Percentiles rank a stretch among this genome's conserved stretches.
Evolutionary conservation across 2,888 invertebrate species (phyloP).

Genomic region (Hemistola chrysoprasaria): DNA sequence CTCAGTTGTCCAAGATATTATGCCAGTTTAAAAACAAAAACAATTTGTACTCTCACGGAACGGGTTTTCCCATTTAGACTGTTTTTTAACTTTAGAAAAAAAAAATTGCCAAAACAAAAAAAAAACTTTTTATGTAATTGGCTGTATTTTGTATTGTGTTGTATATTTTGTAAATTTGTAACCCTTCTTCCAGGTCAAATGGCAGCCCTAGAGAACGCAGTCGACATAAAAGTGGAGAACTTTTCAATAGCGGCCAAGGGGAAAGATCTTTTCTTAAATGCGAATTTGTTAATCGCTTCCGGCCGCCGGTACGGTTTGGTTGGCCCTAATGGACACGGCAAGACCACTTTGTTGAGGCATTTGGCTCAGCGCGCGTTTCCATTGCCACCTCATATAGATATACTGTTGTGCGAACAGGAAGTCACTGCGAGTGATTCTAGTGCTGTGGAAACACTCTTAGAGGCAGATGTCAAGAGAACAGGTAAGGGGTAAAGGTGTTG

Average conservation of each 20-base stretch:
- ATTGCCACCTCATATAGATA: slow-evolving; percentile 97
- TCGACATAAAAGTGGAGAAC: slow-evolving; percentile 99
- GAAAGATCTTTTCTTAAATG: slow-evolving; percentile 98
- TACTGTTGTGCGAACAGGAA: slow-evolving; percentile 98
- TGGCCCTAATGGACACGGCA: slow-evolving; percentile 99
- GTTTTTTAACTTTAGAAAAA: no score
- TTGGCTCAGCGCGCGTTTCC: slow-evolving; percentile 94
- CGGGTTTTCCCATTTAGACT: no score
- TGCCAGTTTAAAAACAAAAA: no score
- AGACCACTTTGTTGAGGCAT: slow-evolving; percentile 97
- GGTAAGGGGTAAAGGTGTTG: slow-evolving; percentile 46
- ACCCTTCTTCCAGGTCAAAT: slow-evolving; percentile 81
- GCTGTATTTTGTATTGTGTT: not conserved
- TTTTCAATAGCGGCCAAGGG: slow-evolving; percentile 99
- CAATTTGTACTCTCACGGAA: no score
- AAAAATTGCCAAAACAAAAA: no score
- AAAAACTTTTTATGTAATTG: no score
- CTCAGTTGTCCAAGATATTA: no score
- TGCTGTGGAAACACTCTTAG: slow-evolving; percentile 96
- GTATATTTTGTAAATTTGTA: not conserved
- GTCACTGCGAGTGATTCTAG: slow-evolving; percentile 96
- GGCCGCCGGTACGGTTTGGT: slow-evolving; percentile 98
- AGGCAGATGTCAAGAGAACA: slow-evolving; percentile 95
- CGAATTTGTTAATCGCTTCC: slow-evolving; percentile 94
- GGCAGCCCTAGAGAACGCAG: slow-evolving; percentile 93